These are phyloP conservation scores for Pimephales promelas DNA, from an alignment of 2,113 vertebrate genomes.

Conservation along the genomic window DNA sequence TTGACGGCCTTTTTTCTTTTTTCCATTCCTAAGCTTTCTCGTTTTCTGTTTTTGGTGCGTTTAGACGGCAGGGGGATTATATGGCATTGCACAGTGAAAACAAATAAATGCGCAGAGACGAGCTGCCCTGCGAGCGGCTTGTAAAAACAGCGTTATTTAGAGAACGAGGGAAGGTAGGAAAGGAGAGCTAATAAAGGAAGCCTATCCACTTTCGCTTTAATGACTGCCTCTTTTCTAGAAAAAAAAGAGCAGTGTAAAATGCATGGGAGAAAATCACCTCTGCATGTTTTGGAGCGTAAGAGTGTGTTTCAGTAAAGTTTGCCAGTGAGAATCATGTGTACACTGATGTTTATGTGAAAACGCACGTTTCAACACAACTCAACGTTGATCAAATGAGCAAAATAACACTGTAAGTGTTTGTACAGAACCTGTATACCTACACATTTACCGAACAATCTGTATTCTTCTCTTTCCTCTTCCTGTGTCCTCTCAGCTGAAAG, in stretches of 20 bases:
- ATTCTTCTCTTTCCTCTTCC: slow-evolving; percentile 56
- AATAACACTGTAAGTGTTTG: slow-evolving; percentile 10
- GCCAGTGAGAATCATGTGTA: background rate
- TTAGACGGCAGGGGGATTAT: slow-evolving; percentile 34
- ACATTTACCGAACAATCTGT: slow-evolving; percentile 56
- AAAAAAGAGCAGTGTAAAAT: slow-evolving; percentile 47
- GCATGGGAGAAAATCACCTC: slow-evolving; percentile 29
- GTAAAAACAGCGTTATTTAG: slow-evolving; percentile 82
- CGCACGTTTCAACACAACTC: background rate
- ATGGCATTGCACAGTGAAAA: slow-evolving; percentile 72
- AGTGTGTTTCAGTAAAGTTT: slow-evolving; percentile 11
- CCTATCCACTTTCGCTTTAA: slow-evolving; percentile 71
- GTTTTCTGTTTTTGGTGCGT: slow-evolving; percentile 71
- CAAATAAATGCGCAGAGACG: slow-evolving; percentile 75
- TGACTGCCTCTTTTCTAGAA: slow-evolving; percentile 59
- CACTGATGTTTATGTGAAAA: background rate
- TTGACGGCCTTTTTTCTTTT: slow-evolving; percentile 66
- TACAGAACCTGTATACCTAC: slow-evolving; percentile 54
- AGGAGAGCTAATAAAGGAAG: slow-evolving; percentile 63
- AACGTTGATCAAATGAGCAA: background rate
- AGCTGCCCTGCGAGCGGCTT: slow-evolving; percentile 75
- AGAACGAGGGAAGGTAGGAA: slow-evolving; percentile 58
- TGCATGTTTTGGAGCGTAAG: slow-evolving; percentile 19
- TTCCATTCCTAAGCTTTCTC: slow-evolving; percentile 65
- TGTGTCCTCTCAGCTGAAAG: slow-evolving; percentile 73